Percentiles rank a stretch among this genome's conserved stretches.
phyloP scores from a whole-genome alignment of 2,113 vertebrate species.

The Silurus glanis region DNA sequence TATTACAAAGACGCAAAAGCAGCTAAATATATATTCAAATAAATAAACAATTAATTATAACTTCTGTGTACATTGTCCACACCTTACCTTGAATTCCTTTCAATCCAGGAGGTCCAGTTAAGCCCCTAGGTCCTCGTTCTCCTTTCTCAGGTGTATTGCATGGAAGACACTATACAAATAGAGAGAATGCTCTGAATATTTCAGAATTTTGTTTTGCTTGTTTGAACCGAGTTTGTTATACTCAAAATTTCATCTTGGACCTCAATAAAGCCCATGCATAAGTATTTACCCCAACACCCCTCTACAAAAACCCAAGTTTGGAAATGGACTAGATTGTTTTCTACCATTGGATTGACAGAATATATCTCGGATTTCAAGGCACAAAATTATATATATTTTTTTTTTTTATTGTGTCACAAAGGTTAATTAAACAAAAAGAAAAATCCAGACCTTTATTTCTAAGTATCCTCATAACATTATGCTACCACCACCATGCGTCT shows the following conservation, averaged over 20 bases:
- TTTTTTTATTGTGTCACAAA: neutral
- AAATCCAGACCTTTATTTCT: neutral
- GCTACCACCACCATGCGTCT: neutral
- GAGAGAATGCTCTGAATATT: neutral
- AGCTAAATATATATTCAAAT: too few species aligned
- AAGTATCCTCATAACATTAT: neutral
- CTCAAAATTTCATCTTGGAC: neutral
- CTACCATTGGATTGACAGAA: neutral
- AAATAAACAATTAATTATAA: too few species aligned
- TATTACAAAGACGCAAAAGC: constrained; percentile 44
- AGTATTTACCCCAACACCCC: neutral
- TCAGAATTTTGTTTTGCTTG: neutral
- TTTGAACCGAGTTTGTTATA: neutral
- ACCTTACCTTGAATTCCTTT: constrained; percentile 64
- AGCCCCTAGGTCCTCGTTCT: constrained; percentile 43
- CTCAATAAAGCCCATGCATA: neutral
- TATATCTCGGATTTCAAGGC: neutral
- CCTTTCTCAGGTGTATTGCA: constrained; percentile 37
- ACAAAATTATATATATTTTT: neutral
- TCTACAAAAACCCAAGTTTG: neutral
- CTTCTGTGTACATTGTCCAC: neutral
- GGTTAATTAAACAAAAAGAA: neutral
- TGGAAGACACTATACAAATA: neutral
- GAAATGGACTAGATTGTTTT: neutral
- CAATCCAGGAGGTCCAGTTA: constrained; percentile 55